Base-by-base conservation (phyloP, 2,113 vertebrate species). In the Centrocercus urophasianus region DNA sequence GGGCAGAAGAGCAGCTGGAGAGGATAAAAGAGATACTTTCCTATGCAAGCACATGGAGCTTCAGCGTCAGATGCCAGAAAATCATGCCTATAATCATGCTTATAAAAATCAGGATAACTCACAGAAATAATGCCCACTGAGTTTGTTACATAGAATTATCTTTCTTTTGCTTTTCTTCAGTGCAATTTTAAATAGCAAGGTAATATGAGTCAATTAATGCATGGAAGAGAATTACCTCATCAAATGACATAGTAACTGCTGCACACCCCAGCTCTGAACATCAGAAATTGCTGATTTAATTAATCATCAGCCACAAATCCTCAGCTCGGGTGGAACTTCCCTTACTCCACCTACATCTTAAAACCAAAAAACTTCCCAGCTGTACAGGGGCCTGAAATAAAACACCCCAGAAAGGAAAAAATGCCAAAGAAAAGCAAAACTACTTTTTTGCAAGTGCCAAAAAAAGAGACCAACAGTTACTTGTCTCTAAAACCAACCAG, bases 171-270 rank as follows among this genome's bases (percentile, higher is more conserved):
- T 83, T 80, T 67, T 70, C 79, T 93, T 86, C 28, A 25, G 36
- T 28, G 43, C 42, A 65, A 66, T 83, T 95, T 93, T 90, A 93
- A 95, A 95, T 77, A 88, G 88, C 50, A 74, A 88, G 93, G 63
- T 82, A 91, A 79, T 59, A 63, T 66, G 69, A 93, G n/a, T 93
- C 90, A 95, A 20, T 80, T 95, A 50, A 70, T 60, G 57, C 89
- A 74, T 4, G 67, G 56, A 94, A 79, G 59, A 59, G 7, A 67
- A 80, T 86, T n/a, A 83, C 56, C 80, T 91, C 28, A 90, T 86
- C 72, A 92, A 88, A 74, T 64, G 38, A 90, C 95, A 83, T 8
- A 87, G 71, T 83, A 96, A 90, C 60, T 1, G 6, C 64, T 74
- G 69, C 48, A 61, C 45, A 90, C 60, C 75, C 21, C 72, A 77